A percentile compares a stretch with the other conserved stretches of the same genome.
Evolutionary conservation across 2,888 invertebrate species (phyloP).

Genomic region (Chloroclysta siterata): DNA sequence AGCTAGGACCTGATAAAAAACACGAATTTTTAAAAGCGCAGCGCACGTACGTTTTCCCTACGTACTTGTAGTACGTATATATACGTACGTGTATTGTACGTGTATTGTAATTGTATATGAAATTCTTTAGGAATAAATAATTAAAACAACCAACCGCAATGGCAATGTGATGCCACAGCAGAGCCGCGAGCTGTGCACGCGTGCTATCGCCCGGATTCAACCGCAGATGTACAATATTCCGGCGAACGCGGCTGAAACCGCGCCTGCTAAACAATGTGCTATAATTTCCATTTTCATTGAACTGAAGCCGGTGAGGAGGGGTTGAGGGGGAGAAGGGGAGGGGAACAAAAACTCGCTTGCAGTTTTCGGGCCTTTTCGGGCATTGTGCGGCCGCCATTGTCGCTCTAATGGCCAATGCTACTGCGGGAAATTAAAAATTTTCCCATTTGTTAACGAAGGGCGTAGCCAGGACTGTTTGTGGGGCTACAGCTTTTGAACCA

Average conservation of each 20-base stretch:
- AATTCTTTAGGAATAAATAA: no score
- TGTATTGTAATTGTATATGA: no score
- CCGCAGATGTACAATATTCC: conserved; percentile 25
- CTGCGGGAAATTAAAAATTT: conserved; percentile 44
- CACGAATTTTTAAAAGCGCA: no score
- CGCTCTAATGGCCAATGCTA: conserved; percentile 45
- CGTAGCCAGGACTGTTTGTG: conserved; percentile 5
- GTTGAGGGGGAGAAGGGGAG: conserved; percentile 14
- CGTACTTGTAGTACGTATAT: no score
- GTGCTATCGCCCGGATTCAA: conserved; percentile 1
- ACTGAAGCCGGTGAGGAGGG: conserved; percentile 6
- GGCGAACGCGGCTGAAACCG: conserved; percentile 23
- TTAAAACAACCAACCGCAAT: no score
- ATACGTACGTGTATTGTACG: no score
- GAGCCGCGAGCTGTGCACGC: background rate
- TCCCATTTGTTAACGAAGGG: conserved; percentile 31
- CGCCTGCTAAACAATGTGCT: conserved; percentile 42
- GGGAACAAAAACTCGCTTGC: conserved; percentile 44
- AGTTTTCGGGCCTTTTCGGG: conserved; percentile 36
- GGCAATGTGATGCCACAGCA: background rate
- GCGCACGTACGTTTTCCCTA: no score
- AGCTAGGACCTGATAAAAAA: no score
- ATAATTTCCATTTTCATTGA: conserved; percentile 47
- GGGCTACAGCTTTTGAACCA: background rate
- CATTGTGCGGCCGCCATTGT: conserved; percentile 45